Percentiles rank a stretch among this genome's conserved stretches.
These are phyloP conservation scores for Apodemus speciosus DNA, from an alignment of 2,113 vertebrate species.

Conservation along the genomic window DNA sequence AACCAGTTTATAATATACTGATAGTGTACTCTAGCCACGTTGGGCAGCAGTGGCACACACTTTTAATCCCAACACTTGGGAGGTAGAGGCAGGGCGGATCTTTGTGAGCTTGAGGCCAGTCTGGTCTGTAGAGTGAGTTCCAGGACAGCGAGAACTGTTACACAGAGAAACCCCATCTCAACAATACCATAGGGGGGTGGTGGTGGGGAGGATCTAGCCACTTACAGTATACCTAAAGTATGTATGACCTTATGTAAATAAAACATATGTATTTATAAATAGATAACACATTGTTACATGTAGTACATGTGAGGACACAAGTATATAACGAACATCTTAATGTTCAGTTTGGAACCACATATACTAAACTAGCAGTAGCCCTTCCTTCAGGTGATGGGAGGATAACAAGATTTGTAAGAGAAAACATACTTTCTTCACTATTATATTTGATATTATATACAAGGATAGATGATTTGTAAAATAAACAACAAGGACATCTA, in stretches of 20 bases:
- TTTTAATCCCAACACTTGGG: no score
- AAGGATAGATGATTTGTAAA: slow-evolving; percentile 14
- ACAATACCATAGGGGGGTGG: no score
- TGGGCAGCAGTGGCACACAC: no score
- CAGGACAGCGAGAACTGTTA: no score
- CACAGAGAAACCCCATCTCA: no score
- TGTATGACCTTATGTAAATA: neutral
- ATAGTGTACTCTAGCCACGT: neutral
- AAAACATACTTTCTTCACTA: slow-evolving; percentile 4
- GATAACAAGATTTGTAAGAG: slow-evolving; percentile 24
- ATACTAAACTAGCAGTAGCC: neutral
- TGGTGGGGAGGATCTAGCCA: neutral
- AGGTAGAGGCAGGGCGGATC: no score
- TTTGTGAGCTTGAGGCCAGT: no score
- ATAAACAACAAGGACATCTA: neutral
- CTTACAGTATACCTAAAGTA: neutral
- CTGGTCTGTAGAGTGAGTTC: no score
- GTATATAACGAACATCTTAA: neutral
- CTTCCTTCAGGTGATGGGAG: neutral
- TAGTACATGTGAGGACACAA: neutral
- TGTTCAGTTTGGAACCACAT: neutral
- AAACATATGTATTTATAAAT: neutral
- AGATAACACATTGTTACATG: neutral
- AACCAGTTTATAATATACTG: neutral
- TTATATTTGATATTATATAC: slow-evolving; percentile 21